Base-by-base conservation (phyloP, 2,797 vertebrate genomes). In the Hylomyscus alleni region DNA sequence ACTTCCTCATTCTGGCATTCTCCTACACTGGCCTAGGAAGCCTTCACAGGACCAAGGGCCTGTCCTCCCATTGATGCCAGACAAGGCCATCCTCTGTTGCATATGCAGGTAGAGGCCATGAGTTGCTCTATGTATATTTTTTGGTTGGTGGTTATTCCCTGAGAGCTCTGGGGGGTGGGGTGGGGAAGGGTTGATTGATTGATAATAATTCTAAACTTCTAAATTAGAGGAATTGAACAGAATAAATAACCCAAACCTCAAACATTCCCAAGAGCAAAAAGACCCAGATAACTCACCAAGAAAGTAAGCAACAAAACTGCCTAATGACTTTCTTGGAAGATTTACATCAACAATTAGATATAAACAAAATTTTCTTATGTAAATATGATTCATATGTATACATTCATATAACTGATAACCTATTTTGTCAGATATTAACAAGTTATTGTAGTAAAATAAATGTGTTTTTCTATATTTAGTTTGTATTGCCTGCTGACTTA, bases 401-500 rank as follows among this genome's bases (percentile, higher is more conserved):
- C 40, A 75, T 17, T 31, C 20, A 89, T 67, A 34, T 56, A 31
- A 73, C 40, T n/a, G 4, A 52, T 22, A 86, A 69, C 19, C 9
- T 8, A n/a, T 11, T 91, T 0, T 87, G 52, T 12, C 31, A 84
- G 29, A 65, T 44, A 87, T 40, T 91, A n/a, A 26, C 2, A 91
- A 83, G 0, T 4, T 31, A 15, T 0, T 10, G 0, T 0, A 20
- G 0, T 17, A 40, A 50, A 69, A 50, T 50, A 62, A 34, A 40
- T 7, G 1, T 75, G 40, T 90, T 73, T 93, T 89, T 76, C 0
- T 62, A 89, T 29, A 47, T 2, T 88, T 80, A 72, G 34, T 86
- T 34, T 73, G 4, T 56, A 44, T 85, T 82, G 6, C 1, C 22
- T 94, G 89, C 12, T 52, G 22, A 52, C 78, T 86, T 95, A 86